Evolutionary conservation across 2,113 vertebrate genomes (phyloP), one percentile per base, ranked within the genome.

Genomic region (Nothocercus julius): DNA sequence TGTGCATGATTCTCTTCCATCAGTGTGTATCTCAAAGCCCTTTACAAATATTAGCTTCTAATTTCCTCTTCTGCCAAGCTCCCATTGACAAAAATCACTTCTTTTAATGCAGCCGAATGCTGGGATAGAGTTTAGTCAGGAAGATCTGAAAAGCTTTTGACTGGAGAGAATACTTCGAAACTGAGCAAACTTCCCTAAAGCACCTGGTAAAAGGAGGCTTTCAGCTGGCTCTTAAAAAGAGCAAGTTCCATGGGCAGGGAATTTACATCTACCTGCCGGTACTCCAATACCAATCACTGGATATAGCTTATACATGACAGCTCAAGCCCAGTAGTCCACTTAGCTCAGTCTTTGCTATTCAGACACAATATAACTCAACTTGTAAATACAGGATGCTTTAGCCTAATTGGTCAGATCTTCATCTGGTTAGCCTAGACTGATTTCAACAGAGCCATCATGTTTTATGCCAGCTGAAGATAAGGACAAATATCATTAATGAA

Each of bases 71-170:
- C 90, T 89, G 77, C 91, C 89, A 95, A 90, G 67, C 56, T 93
- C 53, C 83, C 95, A 95, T 95, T 95, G 92, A 96, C 93, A 97
- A 93, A 96, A 96, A 82, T 92, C 94, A 96, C 92, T 96, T 86
- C 90, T 95, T 83, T 92, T 95, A 93, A 92, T 82, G 62, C 69
- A 96, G 53, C 64, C 30, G 49, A 87, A 83, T 75, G 76, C 30
- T 59, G 45, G 58, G 92, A 90, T 24, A 89, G 61, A 92, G 44
- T 89, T 93, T 74, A 87, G 59, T 66, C 74, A 54, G 27, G 21
- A 93, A 88, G 67, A 92, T 76, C 76, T 84, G 53, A 92, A 89
- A 93, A 82, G 78, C 27, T 69, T 90, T 92, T 68, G 66, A 38
- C 68, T 51, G 5, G 32, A 58, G 54, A 30, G 54, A 58, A 58